A percentile compares a stretch with the other conserved stretches of the same genome.
phyloP scores from a whole-genome alignment of 2,113 vertebrate species.

The Phylloscopus trochiloides region DNA sequence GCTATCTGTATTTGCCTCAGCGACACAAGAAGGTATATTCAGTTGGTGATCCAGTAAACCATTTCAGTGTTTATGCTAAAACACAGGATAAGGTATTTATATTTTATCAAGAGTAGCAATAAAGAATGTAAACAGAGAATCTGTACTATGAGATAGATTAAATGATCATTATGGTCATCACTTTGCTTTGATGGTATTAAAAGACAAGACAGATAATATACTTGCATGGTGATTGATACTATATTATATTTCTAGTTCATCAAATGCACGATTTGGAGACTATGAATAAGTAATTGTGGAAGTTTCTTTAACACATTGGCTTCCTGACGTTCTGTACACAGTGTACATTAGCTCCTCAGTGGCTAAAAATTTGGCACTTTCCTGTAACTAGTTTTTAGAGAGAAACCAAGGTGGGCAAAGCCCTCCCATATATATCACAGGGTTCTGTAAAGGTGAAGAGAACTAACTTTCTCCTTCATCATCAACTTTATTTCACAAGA shows the following conservation, averaged over 20 bases:
- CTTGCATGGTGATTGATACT: neutral
- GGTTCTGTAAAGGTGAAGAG: neutral
- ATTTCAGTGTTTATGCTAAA: neutral
- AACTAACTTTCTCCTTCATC: neutral
- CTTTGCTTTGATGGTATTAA: neutral
- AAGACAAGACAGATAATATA: neutral
- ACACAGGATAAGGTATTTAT: neutral
- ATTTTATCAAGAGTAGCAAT: neutral
- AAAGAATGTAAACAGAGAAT: neutral
- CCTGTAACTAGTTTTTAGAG: neutral
- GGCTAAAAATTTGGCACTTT: neutral
- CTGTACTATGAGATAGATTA: neutral
- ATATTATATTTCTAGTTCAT: neutral
- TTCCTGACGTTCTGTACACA: neutral
- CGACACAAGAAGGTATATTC: neutral
- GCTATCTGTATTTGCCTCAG: neutral
- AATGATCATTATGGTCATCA: neutral
- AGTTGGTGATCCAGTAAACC: neutral
- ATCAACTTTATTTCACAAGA: neutral
- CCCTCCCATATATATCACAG: neutral
- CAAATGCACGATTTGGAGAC: neutral
- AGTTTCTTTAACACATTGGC: neutral
- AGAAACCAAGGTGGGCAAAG: neutral
- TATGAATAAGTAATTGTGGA: neutral
- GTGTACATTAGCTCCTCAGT: neutral